These are phyloP conservation scores for Mayetiola destructor DNA, from an alignment of 2,888 invertebrate genomes.

Conservation along the genomic window DNA sequence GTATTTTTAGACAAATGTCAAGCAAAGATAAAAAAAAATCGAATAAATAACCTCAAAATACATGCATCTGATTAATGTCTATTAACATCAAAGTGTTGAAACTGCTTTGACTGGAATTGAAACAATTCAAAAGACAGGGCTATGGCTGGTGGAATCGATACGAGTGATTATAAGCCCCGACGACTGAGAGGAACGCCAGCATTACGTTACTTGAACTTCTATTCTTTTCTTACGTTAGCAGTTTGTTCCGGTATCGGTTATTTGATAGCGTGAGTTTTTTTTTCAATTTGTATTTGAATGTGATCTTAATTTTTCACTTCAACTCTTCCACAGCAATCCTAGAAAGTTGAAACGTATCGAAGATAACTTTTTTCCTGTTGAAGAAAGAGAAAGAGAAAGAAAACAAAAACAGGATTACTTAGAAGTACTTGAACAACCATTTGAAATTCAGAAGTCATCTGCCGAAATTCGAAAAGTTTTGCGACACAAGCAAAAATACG, in stretches of 20 bases:
- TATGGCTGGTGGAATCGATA: constrained; percentile 42
- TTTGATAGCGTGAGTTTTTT: background rate
- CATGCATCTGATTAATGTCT: too few relatives aligned
- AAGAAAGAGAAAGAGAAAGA: background rate
- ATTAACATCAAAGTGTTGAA: too few relatives aligned
- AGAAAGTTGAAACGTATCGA: background rate
- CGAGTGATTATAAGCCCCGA: constrained; percentile 48
- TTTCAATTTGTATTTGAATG: background rate
- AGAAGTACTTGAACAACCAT: background rate
- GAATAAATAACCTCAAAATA: too few relatives aligned
- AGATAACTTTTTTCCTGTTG: background rate
- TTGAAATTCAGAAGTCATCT: background rate
- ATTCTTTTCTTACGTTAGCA: constrained; percentile 37
- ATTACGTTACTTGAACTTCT: constrained; percentile 39
- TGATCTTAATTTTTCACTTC: background rate
- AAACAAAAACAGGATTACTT: background rate
- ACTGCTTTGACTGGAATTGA: background rate
- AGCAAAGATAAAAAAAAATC: too few relatives aligned
- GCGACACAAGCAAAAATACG: constrained; percentile 3
- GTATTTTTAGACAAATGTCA: too few relatives aligned
- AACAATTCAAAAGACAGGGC: background rate
- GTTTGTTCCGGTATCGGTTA: background rate
- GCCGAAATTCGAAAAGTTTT: background rate
- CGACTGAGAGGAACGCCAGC: constrained; percentile 51
- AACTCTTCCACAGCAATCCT: background rate